Conservation (phyloP, 1,140 invertebrate species). For the Colletes gigas region DNA sequence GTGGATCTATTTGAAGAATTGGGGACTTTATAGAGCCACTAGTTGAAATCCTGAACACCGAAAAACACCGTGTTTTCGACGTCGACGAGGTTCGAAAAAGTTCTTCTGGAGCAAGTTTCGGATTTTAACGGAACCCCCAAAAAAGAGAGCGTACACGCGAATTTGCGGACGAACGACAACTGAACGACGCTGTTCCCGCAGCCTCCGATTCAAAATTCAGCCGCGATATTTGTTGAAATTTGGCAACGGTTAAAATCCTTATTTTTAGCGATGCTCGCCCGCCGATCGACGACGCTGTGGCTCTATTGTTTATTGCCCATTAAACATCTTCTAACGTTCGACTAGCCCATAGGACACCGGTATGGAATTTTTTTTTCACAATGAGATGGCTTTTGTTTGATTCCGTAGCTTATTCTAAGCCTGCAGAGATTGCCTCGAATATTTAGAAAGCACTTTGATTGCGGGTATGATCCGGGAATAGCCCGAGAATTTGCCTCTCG, state of each 20-base stretch:
- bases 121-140: background rate
- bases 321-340: background rate
- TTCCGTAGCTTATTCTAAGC: too few species aligned
- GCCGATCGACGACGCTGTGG: constrained; percentile 51
- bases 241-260: constrained; percentile 76
- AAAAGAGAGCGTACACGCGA: constrained; percentile 23
- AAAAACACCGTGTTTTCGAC: too few species aligned
- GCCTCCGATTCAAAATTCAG: constrained; percentile 38
- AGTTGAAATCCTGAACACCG: too few species aligned
- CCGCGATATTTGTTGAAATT: constrained; percentile 75
- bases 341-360: background rate
- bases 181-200: constrained; percentile 47
- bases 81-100: too few species aligned
- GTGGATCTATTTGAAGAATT: too few species aligned
- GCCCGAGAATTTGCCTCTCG: background rate
- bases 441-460: constrained; percentile 4
- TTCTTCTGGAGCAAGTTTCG: too few species aligned
- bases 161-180: constrained; percentile 49
- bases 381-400: too few species aligned
- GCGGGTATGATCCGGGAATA: constrained; percentile 18
- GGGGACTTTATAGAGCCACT: too few species aligned
- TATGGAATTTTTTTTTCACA: background rate
- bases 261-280: constrained; percentile 73
- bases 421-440: background rate
- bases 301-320: constrained; percentile 69